Evolutionary conservation across 2,888 invertebrate genomes (phyloP), one percentile per base, ranked within the genome.

Genomic region (Leptopilina drosophilae): DNA sequence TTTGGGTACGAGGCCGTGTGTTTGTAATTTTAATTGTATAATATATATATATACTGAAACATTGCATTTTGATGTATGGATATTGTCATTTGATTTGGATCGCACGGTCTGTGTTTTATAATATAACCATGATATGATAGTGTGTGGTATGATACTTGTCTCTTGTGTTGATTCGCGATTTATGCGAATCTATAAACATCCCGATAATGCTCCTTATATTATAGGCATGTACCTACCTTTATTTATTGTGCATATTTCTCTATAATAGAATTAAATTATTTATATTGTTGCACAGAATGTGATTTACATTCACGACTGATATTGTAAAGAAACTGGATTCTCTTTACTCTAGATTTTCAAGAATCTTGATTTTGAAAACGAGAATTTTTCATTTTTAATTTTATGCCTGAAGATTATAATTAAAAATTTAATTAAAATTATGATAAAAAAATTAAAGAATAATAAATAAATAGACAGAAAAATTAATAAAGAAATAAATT

Each of bases 51-150:
- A 49, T 20, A 12, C 33, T 14, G 20, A 33, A 73, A 40, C 14
- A 56, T 40, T 73, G 33, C 26, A 26, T 73, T 33, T 33, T 73
- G 56, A 73, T 33, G 33, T 73, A 42, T 42, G 8, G 15, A 12
- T 62, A 64, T 73, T 73, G 56, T 73, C 73, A 73, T 33, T 56
- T n/a, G 73, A 69, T 69, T 53, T 20, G 49, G 69, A 69, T 69
- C 53, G 73, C 53, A 56, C 26, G 7, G 33, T 49, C 4, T 73
- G 9, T 33, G 56, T 53, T n/a, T 15, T 33, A 33, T 33, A 33
- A 33, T 33, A 33, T 3, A 33, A 15, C 2, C 15, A 15, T 20
- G 20, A 20, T 20, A 49, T 15, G 67, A 49, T 49, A 67, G 56
- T 53, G 56, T 53, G 7, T 73, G 56, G 26, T 73, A 46, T 46